A percentile compares a stretch with the other conserved stretches of the same genome.
These are phyloP conservation scores for Hesperophylax magnus DNA, from an alignment of 1,140 invertebrate species.

Conservation along the genomic window DNA sequence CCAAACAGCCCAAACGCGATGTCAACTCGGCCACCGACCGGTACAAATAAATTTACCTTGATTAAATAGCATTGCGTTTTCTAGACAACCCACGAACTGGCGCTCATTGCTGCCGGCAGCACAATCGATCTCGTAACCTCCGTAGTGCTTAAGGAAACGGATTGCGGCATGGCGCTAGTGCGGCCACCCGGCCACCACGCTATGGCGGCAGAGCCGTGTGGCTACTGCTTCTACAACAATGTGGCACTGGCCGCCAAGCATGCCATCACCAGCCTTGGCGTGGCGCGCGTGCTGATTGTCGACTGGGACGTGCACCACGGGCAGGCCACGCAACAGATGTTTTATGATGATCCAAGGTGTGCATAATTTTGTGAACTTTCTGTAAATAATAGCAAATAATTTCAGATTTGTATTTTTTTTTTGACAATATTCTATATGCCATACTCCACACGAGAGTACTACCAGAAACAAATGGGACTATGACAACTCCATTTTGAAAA, in stretches of 20 bases:
- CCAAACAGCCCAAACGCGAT: too few species aligned
- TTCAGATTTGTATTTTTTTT: too few species aligned
- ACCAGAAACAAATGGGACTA: too few species aligned
- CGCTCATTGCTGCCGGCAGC: conserved; percentile 84
- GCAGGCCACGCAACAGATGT: conserved; percentile 95
- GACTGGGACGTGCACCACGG: conserved; percentile 99
- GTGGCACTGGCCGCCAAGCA: conserved; percentile 92
- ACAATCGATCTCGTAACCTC: conserved; percentile 85
- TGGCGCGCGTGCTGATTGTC: conserved; percentile 88
- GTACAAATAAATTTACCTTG: too few species aligned
- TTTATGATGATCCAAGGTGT: conserved; percentile 92
- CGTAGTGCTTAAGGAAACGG: conserved; percentile 77
- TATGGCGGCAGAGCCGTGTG: conserved; percentile 88
- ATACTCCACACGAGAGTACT: too few species aligned
- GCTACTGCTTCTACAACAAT: conserved; percentile 98
- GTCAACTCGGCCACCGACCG: too few species aligned
- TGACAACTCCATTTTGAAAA: too few species aligned
- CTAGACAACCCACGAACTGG: conserved; percentile 85
- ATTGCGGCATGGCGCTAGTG: conserved; percentile 88
- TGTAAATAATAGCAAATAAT: too few species aligned
- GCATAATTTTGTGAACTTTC: too few species aligned
- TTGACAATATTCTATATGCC: too few species aligned
- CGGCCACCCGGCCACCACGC: conserved; percentile 99
- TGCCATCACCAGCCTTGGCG: conserved; percentile 75
- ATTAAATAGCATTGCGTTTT: conserved; percentile 54